These are phyloP conservation scores for Crocodylus rhombifer DNA, from an alignment of 2,797 vertebrate species.

Conservation along the genomic window DNA sequence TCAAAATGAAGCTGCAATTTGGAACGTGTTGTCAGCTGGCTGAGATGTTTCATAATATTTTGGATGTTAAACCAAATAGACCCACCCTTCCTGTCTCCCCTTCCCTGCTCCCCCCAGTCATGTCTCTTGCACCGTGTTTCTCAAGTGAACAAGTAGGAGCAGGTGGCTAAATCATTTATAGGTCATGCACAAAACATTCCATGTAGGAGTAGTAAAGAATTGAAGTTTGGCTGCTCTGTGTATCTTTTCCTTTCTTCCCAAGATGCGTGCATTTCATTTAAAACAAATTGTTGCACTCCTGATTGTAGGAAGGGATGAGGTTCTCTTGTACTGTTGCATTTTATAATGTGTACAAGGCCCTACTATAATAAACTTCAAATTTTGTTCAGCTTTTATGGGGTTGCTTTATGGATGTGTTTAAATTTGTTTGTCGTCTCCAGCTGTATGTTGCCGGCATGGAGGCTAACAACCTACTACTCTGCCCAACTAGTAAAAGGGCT, in stretches of 20 bases:
- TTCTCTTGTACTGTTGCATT: conserved; percentile 24
- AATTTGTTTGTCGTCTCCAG: neutral
- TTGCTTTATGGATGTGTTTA: neutral
- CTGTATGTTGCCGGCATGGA: neutral
- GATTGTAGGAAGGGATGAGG: conserved; percentile 24
- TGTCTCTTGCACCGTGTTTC: conserved; percentile 22
- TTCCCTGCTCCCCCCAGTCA: neutral
- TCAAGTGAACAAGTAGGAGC: neutral
- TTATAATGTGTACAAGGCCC: conserved; percentile 53
- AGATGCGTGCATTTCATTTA: conserved; percentile 30
- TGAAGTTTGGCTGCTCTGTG: too few relatives aligned
- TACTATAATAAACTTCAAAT: conserved; percentile 67
- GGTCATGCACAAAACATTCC: neutral
- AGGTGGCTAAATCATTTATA: neutral
- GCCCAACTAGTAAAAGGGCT: neutral
- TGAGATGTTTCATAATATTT: neutral
- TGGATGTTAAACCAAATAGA: fast-evolving
- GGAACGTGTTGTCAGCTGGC: neutral
- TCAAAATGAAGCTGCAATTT: neutral
- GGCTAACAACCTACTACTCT: fast-evolving
- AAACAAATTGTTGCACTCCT: neutral
- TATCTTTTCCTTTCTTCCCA: neutral
- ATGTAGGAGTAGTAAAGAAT: neutral
- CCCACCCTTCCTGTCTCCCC: fast-evolving
- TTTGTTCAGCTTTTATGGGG: conserved; percentile 70